Percentiles rank a stretch among this genome's conserved stretches.
phyloP scores from a whole-genome alignment of 30 jellyfish, hydroid and myxozoan genomes.

The Chironex yamaguchii region DNA sequence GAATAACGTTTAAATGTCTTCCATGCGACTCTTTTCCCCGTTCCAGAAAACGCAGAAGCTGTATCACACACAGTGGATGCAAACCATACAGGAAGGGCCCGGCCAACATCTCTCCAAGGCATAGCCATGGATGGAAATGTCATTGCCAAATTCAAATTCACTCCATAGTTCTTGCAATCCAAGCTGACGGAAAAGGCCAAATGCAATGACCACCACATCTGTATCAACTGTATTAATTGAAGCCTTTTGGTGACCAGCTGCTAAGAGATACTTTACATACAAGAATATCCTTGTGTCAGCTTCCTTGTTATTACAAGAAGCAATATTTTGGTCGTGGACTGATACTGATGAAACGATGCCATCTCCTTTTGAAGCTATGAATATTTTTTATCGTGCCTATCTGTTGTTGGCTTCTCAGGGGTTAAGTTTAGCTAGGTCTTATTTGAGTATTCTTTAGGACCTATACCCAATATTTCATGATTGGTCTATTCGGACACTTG shows the following conservation, averaged over 20 bases:
- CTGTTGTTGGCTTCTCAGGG: constrained; percentile 8
- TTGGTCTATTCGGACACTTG: neutral
- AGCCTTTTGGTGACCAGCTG: constrained; percentile 2
- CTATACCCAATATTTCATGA: constrained; percentile 46
- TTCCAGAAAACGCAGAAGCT: neutral
- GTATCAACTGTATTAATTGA: constrained; percentile 46
- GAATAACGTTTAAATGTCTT: neutral
- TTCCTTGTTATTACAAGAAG: constrained; percentile 46
- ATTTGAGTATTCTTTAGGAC: constrained; percentile 58
- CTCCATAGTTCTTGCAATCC: neutral
- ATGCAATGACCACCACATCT: constrained; percentile 61
- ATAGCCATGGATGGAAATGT: neutral
- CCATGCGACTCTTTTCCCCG: neutral
- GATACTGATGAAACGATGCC: neutral
- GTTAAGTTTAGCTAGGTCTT: constrained; percentile 61
- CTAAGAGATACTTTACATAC: neutral
- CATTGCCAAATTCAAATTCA: neutral
- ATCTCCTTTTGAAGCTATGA: constrained; percentile 18
- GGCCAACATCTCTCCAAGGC: neutral
- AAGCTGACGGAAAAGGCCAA: neutral
- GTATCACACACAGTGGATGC: neutral
- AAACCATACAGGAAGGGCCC: neutral
- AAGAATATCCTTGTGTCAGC: constrained; percentile 55
- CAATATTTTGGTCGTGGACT: neutral
- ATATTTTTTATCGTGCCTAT: neutral